Percentiles rank a stretch among this genome's conserved stretches.
These are phyloP conservation scores for Taenaris catops DNA, from an alignment of 2,888 invertebrate species.

Conservation along the genomic window DNA sequence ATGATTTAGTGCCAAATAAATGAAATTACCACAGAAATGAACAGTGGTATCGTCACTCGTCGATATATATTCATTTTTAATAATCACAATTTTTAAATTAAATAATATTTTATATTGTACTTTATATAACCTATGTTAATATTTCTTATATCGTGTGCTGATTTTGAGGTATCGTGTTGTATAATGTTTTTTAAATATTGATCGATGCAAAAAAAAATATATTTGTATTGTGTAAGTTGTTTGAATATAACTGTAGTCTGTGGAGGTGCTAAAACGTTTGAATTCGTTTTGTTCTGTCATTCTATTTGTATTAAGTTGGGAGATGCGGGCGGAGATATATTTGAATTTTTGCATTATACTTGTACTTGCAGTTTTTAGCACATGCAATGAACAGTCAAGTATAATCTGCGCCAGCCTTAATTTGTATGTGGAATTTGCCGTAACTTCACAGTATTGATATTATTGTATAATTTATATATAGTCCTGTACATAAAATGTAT, in stretches of 20 bases:
- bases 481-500: conserved; percentile 76
- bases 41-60: conserved; percentile 40
- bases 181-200: conserved; percentile 39
- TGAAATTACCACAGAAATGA: conserved; percentile 39
- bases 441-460: conserved; percentile 75
- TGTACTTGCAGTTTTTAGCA: conserved; percentile 13
- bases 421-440: conserved; percentile 47
- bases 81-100: conserved; percentile 59
- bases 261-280: conserved; percentile 69
- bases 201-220: conserved; percentile 38
- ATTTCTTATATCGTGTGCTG: conserved; percentile 45
- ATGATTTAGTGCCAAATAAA: conserved; percentile 74
- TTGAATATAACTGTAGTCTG: conserved; percentile 40
- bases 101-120: conserved; percentile 33
- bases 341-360: conserved; percentile 11
- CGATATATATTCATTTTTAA: conserved; percentile 39
- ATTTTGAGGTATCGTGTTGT: conserved; percentile 50
- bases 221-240: conserved; percentile 30
- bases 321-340: conserved; percentile 32
- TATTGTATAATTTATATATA: conserved; percentile 77
- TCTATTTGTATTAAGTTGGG: conserved; percentile 47
- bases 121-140: conserved; percentile 24
- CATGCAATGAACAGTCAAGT: conserved; percentile 12
- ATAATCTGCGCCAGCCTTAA: conserved; percentile 26
- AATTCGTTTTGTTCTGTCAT: conserved; percentile 45